Evolutionary conservation across 2,888 invertebrate species (phyloP), one percentile per base, ranked within the genome.

Genomic region (Punctoribates punctum): DNA sequence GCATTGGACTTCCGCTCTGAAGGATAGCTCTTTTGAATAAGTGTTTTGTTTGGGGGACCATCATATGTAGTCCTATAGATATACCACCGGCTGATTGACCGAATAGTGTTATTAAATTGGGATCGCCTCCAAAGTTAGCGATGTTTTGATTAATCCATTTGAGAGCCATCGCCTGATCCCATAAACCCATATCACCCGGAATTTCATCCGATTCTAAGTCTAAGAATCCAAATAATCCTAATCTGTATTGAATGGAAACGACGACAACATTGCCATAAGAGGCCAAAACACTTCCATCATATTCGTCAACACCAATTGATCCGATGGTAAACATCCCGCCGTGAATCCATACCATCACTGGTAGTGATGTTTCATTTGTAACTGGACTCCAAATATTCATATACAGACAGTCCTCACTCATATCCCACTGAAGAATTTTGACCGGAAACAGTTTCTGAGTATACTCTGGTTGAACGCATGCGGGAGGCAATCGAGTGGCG

Each of bases 41-140:
- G 42, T 84, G 83, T 79, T 80, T 79, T 11, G 82, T 81, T 17
- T 81, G 81, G 15, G 83, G 8, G 8, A 8, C 83, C 51, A 83
- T 80, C 80, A 83, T 81, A 51, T 83, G 83, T 15, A 82, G 81
- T 72, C 83, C 82, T 60, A 87, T 81, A 1, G 85, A 82, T 8
- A 85, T 85, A 0, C 95, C 95, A 3, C 96, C 96, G 27, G 96
- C 96, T 77, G 94, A 94, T 85, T 96, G 96, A 17, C 96, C 96
- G 83, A 96, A 95, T 72, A 97, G 85, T 9, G 93, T 90, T 74
- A 95, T 90, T 82, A 93, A 93, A 81, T 91, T 88, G 20, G 93
- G 91, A 84, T 94, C 93, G 3, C 95, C 95, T 2, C 70, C 70
- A 34, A 70, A 70, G 15, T 34, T 11, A 23, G 8, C 13, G 23